phyloP scores from a whole-genome alignment of 1,140 invertebrate species.

The Drosophila arizonae region DNA sequence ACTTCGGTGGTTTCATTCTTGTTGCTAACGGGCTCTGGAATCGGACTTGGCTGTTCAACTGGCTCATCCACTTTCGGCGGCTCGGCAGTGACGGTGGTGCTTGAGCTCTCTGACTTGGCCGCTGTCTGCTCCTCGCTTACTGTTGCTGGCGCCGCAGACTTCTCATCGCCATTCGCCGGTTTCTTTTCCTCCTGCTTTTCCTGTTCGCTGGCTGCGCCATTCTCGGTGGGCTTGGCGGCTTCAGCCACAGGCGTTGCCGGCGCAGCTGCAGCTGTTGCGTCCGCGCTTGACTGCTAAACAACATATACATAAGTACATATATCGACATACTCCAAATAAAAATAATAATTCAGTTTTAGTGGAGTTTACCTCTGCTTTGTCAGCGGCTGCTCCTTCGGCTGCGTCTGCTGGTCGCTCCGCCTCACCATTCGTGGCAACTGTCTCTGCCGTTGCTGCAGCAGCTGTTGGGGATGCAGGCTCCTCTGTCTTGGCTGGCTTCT shows the following conservation, averaged over 20 bases:
- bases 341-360: too few species aligned
- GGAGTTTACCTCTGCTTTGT: slow-evolving; percentile 47
- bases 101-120: slow-evolving; percentile 33
- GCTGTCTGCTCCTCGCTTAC: slow-evolving; percentile 43
- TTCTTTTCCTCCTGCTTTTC: slow-evolving; percentile 58
- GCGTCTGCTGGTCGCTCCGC: slow-evolving; percentile 52
- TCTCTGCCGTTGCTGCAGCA: slow-evolving; percentile 37
- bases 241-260: slow-evolving; percentile 45
- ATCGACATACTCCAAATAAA: neutral
- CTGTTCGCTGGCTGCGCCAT: slow-evolving; percentile 61
- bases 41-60: slow-evolving; percentile 41
- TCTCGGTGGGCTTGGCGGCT: slow-evolving; percentile 59
- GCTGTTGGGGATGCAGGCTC: slow-evolving; percentile 82
- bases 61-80: slow-evolving; percentile 82
- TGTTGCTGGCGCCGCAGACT: slow-evolving; percentile 39
- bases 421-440: slow-evolving; percentile 66
- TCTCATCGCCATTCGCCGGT: slow-evolving; percentile 60
- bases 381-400: slow-evolving; percentile 13
- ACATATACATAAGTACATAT: neutral
- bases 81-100: slow-evolving; percentile 35
- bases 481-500: slow-evolving; percentile 87
- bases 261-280: slow-evolving; percentile 32
- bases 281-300: slow-evolving; percentile 28
- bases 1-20: slow-evolving; percentile 33
- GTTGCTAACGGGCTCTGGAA: slow-evolving; percentile 15